A percentile compares a stretch with the other conserved stretches of the same genome.
These are phyloP conservation scores for Otus sunia DNA, from an alignment of 2,113 vertebrate genomes.

Conservation along the genomic window DNA sequence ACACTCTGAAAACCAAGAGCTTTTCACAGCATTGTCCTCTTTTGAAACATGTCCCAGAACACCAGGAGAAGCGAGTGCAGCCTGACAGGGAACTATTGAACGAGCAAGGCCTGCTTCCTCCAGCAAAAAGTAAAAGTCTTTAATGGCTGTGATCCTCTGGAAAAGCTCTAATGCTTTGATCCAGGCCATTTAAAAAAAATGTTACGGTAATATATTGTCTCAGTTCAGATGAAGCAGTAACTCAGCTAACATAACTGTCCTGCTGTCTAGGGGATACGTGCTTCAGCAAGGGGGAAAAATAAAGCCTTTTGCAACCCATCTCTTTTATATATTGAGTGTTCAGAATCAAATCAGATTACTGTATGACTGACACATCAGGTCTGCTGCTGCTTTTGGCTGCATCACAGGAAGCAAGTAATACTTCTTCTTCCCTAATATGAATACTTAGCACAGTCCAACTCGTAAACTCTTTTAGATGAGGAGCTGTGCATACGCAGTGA, in stretches of 20 bases:
- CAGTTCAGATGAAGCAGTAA: not conserved
- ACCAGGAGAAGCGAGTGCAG: not conserved
- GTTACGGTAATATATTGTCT: not conserved
- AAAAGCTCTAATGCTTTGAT: slow-evolving; percentile 17
- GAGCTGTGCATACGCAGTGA: not conserved
- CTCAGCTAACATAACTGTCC: not conserved
- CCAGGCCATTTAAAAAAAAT: not conserved
- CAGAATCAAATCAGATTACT: not conserved
- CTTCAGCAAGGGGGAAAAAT: not conserved
- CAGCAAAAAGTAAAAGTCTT: slow-evolving; percentile 24
- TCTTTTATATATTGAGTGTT: not conserved
- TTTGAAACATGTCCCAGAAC: slow-evolving; percentile 34
- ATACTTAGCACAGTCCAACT: not conserved
- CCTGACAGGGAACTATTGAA: slow-evolving; percentile 40
- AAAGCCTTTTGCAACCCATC: not conserved
- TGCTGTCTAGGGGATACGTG: accelerated
- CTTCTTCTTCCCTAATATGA: not conserved
- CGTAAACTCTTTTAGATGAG: not conserved
- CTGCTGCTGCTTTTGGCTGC: not conserved
- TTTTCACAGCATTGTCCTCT: slow-evolving; percentile 34
- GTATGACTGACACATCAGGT: not conserved
- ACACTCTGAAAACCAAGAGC: slow-evolving; percentile 22
- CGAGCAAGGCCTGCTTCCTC: not conserved
- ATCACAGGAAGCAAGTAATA: not conserved
- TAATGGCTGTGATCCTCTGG: not conserved